Evolutionary conservation across 2,113 vertebrate genomes (phyloP).

Genomic region (Lucifuga dentata): DNA sequence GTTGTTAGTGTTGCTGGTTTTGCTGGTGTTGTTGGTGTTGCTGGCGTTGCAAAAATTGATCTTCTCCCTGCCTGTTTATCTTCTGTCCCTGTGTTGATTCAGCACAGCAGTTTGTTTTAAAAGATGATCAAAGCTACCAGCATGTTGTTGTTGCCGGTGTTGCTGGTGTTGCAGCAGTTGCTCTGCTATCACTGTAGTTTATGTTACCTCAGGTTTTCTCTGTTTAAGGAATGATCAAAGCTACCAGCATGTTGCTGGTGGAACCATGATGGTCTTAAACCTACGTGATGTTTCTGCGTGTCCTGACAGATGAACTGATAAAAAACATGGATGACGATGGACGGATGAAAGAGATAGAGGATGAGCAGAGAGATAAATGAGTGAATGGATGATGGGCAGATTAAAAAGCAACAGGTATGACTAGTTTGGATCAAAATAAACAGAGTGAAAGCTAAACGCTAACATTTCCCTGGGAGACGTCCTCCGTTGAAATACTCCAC

Average conservation of each 20-base stretch:
- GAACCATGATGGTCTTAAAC: slow-evolving; percentile 46
- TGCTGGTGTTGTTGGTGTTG: too few relatives aligned
- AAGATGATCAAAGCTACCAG: too few relatives aligned
- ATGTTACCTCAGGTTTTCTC: slow-evolving; percentile 16
- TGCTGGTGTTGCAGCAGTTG: too few relatives aligned
- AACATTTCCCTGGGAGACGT: too few relatives aligned
- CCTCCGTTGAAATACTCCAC: too few relatives aligned
- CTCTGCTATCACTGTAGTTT: slow-evolving; percentile 51
- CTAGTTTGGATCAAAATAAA: slow-evolving; percentile 67
- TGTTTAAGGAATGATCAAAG: slow-evolving; percentile 63
- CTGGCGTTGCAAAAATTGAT: too few relatives aligned
- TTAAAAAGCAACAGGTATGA: slow-evolving; percentile 65
- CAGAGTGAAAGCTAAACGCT: too few relatives aligned
- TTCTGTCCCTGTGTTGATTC: too few relatives aligned
- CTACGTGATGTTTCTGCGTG: slow-evolving; percentile 72
- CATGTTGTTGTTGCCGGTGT: too few relatives aligned
- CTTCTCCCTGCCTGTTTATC: too few relatives aligned
- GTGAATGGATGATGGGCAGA: slow-evolving; percentile 23
- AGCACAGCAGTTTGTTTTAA: too few relatives aligned
- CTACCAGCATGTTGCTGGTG: slow-evolving; percentile 57
- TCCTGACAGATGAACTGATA: slow-evolving; percentile 39
- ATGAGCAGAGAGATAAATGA: slow-evolving; percentile 24
- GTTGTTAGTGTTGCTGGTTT: too few relatives aligned
- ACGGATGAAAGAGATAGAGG: slow-evolving; percentile 33
- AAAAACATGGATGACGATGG: slow-evolving; percentile 10